These are phyloP conservation scores for Micromys minutus DNA, from an alignment of 2,113 vertebrate species.

Conservation along the genomic window DNA sequence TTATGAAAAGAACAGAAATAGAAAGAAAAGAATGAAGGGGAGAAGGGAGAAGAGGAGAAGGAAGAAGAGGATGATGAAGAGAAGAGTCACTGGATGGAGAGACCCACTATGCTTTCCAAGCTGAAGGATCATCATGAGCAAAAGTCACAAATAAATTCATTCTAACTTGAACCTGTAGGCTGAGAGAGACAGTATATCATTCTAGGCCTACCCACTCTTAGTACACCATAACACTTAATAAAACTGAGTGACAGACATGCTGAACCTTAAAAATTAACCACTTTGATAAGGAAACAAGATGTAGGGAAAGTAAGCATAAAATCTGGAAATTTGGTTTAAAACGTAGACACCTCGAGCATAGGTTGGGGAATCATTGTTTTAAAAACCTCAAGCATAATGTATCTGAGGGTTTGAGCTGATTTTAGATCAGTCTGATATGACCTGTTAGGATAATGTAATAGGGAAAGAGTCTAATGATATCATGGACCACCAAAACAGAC, in stretches of 20 bases:
- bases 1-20: not conserved
- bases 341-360: not conserved
- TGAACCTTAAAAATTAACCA: not conserved
- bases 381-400: not conserved
- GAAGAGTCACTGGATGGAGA: not conserved
- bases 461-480: not conserved
- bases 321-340: not conserved
- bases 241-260: not conserved
- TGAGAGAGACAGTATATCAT: not conserved
- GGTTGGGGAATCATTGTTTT: not conserved
- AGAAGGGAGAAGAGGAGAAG: not conserved
- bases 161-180: not conserved
- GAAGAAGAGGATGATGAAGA: not conserved
- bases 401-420: not conserved
- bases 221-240: not conserved
- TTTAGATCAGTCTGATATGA: not conserved
- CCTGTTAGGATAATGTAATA: not conserved
- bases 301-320: not conserved
- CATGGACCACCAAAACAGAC: not conserved
- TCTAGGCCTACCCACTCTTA: not conserved
- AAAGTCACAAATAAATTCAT: not conserved
- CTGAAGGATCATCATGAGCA: not conserved
- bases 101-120: not conserved
- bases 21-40: not conserved
- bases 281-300: conserved; percentile 44